Base-by-base conservation (phyloP, 2,888 invertebrate genomes). In the Margaritifera margaritifera region DNA sequence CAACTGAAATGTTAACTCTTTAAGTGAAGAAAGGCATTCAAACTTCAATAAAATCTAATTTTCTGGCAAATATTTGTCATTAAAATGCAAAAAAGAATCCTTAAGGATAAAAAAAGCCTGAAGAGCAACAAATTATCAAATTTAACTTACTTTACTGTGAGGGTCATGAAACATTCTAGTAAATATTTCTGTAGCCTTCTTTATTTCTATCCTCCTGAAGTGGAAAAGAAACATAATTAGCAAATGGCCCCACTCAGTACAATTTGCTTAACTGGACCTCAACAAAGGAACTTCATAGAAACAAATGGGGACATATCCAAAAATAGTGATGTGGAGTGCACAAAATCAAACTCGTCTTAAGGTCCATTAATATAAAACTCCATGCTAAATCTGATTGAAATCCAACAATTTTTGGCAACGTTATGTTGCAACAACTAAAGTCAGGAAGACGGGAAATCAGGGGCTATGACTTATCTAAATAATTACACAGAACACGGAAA, bases 91-190 rank as follows among this genome's bases (percentile, higher is more conserved):
- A 15, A 42, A 42, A 11, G 11, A 42, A 15, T 42, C n/a, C n/a
- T 60, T 19, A 51, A 66, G 5, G 54, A 58, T 8, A 51, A 59
- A 25, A 31, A 27, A 65, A 22, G 27, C n/a, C 24, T 1, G 27
- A 64, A 24, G n/a, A 25, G 56, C 27, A 11, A n/a, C 25, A 52
- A 42, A 24, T 27, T 20, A 55, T 2, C 20, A 53, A 55, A 20
- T 55, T 31, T 20, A 22, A 82, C 84, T 83, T 84, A 92, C 92
- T 91, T 96, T 95, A 83, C 97, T 93, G 91, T 98, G 96, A 4
- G 97, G 95, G 90, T 99, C 98, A 92, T 97, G 96, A 89, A 99
- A 98, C 96, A 98, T 96, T 91, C 96, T 95, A 74, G 96, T 95
- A 86, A 98, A 95, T 74, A 96, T 94, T 83, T 98, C 98, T 0